Percentiles rank a stretch among this genome's conserved stretches.
Evolutionary conservation across 2,888 invertebrate genomes (phyloP).

Genomic region (Dolomedes plantarius): DNA sequence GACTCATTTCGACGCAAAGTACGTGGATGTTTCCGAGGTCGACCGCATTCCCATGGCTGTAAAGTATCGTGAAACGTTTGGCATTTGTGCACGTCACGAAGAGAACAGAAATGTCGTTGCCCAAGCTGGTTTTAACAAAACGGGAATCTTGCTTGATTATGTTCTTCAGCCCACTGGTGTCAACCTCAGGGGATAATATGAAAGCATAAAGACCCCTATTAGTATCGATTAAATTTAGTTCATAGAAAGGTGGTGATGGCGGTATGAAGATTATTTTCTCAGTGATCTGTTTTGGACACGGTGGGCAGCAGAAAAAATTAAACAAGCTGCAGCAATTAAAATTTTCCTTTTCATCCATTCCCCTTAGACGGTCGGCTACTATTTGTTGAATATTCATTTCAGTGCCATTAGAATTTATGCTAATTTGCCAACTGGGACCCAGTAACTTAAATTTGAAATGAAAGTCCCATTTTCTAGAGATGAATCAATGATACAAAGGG

Average conservation of each 20-base stretch:
- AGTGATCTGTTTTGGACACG: constrained; percentile 98
- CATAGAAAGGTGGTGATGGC: constrained; percentile 97
- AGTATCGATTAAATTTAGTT: constrained; percentile 81
- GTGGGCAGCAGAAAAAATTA: constrained; percentile 99
- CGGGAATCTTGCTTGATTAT: constrained; percentile 86
- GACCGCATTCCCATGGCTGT: constrained; percentile 96
- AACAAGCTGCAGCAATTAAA: constrained; percentile 77
- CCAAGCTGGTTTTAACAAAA: constrained; percentile 92
- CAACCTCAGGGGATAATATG: constrained; percentile 88
- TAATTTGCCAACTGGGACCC: too few species aligned
- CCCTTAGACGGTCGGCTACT: too few species aligned
- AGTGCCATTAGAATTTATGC: too few species aligned
- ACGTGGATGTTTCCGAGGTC: constrained; percentile 85
- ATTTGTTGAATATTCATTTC: too few species aligned
- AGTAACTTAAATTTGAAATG: too few species aligned
- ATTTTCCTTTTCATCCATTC: constrained; percentile 25
- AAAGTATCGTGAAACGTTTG: constrained; percentile 94
- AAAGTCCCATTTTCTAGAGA: too few species aligned
- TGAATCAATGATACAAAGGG: too few species aligned
- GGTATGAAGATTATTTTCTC: constrained; percentile 99
- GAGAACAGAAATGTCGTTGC: constrained; percentile 97
- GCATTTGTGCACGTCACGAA: constrained; percentile 88
- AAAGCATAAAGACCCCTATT: constrained; percentile 79
- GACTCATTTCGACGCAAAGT: constrained; percentile 96
- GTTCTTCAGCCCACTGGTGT: constrained; percentile 86